Evolutionary conservation across 2,888 invertebrate genomes (phyloP).

Genomic region (Aproaerema taeniolella): DNA sequence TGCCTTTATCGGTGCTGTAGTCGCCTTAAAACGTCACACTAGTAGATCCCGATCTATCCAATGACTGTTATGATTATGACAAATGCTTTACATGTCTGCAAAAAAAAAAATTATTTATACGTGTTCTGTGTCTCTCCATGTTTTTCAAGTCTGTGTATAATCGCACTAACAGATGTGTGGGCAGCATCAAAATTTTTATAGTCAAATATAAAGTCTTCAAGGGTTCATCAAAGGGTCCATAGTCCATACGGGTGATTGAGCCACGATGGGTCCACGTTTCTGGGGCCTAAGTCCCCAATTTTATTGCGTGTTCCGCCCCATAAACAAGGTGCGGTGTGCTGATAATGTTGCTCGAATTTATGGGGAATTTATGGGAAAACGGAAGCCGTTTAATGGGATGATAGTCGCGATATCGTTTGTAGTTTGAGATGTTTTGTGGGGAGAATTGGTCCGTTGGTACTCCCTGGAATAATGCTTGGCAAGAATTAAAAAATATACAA

Average conservation of each 20-base stretch:
- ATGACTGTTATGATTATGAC: no score
- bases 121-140: no score
- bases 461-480: no score
- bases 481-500: no score
- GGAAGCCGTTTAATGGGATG: slow-evolving; percentile 53
- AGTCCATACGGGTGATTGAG: slow-evolving; percentile 30
- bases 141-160: neutral
- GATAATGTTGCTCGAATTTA: slow-evolving; percentile 57
- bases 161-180: slow-evolving; percentile 1
- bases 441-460: neutral
- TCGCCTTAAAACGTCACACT: no score
- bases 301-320: slow-evolving; percentile 73
- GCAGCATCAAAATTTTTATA: slow-evolving; percentile 25
- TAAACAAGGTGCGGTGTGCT: slow-evolving; percentile 60
- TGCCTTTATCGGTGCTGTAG: no score
- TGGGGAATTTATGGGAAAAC: slow-evolving; percentile 45
- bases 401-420: slow-evolving; percentile 7
- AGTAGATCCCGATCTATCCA: no score
- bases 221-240: slow-evolving; percentile 64
- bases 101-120: no score
- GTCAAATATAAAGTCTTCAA: slow-evolving; percentile 59
- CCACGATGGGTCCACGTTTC: slow-evolving; percentile 59
- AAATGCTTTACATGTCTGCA: no score
- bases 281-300: slow-evolving; percentile 44
- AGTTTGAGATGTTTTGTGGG: neutral